Base-by-base conservation (phyloP, 2,888 invertebrate genomes). In the Vesta saturnalis region DNA sequence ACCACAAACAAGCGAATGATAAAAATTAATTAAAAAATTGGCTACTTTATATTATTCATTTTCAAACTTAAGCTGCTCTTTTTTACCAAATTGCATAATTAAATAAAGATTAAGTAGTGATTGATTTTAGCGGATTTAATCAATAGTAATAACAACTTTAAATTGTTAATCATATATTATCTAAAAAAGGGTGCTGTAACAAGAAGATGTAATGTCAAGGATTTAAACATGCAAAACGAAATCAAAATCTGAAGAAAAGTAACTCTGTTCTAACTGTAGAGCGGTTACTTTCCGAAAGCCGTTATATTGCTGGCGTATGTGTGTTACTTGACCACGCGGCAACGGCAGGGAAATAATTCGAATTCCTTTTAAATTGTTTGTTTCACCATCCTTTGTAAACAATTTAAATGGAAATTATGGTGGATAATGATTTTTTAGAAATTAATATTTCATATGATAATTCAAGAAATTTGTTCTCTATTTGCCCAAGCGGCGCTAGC, bases 181-280 rank as follows among this genome's bases (percentile, higher is more conserved):
- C 39, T 39, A 61, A 22, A n/a, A n/a, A n/a, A n/a, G n/a, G n/a
- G 47, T 49, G 63, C 60, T 57, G 54, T 30, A 64, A 64, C 56
- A 52, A 46, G 22, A 16, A 35, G 22, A 21, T 56, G 60, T 68
- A 52, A 68, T 61, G 69, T 70, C 60, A 55, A 59, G 64, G 54
- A 4, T 60, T 60, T 39, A 66, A 67, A 70, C 63, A 70, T 74
- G 78, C 77, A 77, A 79, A 81, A 81, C 77, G 81, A 81, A 81
- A 81, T 78, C 80, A 81, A 81, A 81, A 81, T 80, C 80, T 80
- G 78, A 80, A 80, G 79, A 81, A 81, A 81, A 81, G 81, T 80
- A 81, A 81, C 80, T 78, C 75, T 73, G 76, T 70, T 74, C 72
- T 77, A 79, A 78, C 79, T 77, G 78, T 77, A 60, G 70, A 74